Conservation (phyloP, 2,797 vertebrate species). For the Sciurus vulgaris region DNA sequence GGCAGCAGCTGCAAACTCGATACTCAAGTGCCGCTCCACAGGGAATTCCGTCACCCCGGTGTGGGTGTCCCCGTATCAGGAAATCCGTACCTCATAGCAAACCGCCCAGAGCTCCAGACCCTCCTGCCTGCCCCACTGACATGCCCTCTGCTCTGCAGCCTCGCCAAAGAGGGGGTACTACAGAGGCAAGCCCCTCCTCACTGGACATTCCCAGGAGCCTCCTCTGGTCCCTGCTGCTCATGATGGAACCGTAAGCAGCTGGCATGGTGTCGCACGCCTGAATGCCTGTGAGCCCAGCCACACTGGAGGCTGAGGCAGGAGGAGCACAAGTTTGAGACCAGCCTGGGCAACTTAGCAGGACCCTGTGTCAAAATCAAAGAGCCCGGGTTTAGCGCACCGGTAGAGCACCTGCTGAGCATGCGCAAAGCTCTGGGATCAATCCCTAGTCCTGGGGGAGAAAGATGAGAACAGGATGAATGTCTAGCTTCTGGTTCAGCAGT, state of each 20-base stretch:
- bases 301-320: too few species aligned
- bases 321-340: too few species aligned
- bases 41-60: background rate
- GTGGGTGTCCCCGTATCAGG: background rate
- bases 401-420: too few species aligned
- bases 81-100: background rate
- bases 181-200: background rate
- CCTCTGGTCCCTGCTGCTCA: background rate
- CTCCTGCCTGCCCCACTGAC: fast-evolving
- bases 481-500: background rate
- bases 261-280: too few species aligned
- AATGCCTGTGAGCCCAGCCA: background rate
- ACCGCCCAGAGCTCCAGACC: background rate
- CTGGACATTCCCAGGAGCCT: background rate
- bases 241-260: too few species aligned
- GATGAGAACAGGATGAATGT: too few species aligned
- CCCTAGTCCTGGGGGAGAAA: too few species aligned
- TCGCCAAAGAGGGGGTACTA: fast-evolving
- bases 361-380: too few species aligned
- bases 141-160: background rate
- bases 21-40: too few species aligned
- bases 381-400: too few species aligned
- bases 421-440: too few species aligned
- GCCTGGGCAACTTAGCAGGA: too few species aligned
- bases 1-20: fast-evolving